Conservation (phyloP, 2,888 invertebrate genomes). For the Cosmia pyralina region DNA sequence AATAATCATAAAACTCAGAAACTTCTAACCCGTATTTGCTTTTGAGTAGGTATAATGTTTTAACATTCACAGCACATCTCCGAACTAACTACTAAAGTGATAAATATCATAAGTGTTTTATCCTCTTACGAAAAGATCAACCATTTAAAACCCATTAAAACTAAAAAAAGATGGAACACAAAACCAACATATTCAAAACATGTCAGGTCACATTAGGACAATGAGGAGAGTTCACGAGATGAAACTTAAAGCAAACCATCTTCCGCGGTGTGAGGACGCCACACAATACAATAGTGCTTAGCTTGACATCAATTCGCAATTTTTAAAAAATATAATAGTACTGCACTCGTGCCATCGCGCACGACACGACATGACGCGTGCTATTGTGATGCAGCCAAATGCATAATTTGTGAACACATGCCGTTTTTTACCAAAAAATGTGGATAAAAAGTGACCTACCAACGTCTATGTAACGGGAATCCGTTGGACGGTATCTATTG, state of each 20-base stretch:
- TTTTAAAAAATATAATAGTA: constrained; percentile 77
- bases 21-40: constrained; percentile 31
- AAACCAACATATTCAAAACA: constrained; percentile 50
- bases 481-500: constrained; percentile 83
- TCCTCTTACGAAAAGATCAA: constrained; percentile 14
- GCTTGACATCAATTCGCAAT: constrained; percentile 83
- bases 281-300: constrained; percentile 77
- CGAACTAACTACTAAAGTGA: constrained; percentile 5
- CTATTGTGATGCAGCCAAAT: constrained; percentile 87
- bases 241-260: constrained; percentile 66
- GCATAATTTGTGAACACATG: constrained; percentile 90
- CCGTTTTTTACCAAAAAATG: constrained; percentile 81
- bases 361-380: constrained; percentile 68
- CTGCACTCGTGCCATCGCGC: constrained; percentile 81
- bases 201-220: constrained; percentile 51
- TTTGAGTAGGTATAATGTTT: constrained; percentile 15
- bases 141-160: constrained; percentile 41
- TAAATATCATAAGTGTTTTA: constrained; percentile 4
- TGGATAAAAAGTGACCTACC: constrained; percentile 86
- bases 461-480: constrained; percentile 84
- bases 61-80: constrained; percentile 14
- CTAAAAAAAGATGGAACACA: constrained; percentile 40
- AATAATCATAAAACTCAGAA: constrained; percentile 40
- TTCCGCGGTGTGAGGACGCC: constrained; percentile 77
- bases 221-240: constrained; percentile 52